phyloP scores from a whole-genome alignment of 2,888 invertebrate genomes.

The Eupeodes luniger region DNA sequence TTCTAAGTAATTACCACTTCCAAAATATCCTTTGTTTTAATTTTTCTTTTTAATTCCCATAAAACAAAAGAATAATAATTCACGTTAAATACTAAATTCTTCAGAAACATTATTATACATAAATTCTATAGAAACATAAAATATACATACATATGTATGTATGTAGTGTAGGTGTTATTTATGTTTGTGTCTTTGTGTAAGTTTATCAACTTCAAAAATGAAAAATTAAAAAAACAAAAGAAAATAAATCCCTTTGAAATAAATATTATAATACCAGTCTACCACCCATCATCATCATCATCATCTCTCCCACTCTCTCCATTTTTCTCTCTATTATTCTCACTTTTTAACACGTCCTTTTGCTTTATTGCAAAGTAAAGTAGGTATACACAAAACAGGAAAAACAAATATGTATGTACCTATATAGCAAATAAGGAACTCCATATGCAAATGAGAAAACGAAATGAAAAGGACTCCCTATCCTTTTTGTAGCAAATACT shows the following conservation, averaged over 20 bases:
- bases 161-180: neutral
- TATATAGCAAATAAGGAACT: slow-evolving; percentile 17
- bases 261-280: slow-evolving; percentile 32
- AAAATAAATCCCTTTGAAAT: slow-evolving; percentile 29
- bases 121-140: slow-evolving; percentile 13
- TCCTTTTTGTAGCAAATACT: slow-evolving; percentile 7
- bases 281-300: slow-evolving; percentile 21
- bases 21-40: neutral
- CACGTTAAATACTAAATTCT: slow-evolving; percentile 23
- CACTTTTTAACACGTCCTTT: slow-evolving; percentile 44
- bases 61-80: slow-evolving; percentile 15
- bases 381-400: neutral
- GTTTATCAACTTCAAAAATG: slow-evolving; percentile 8
- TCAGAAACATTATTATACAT: neutral
- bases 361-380: neutral
- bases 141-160: no score
- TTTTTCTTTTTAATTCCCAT: neutral
- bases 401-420: slow-evolving; percentile 6
- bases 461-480: slow-evolving; percentile 49
- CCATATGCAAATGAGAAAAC: slow-evolving; percentile 46
- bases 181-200: no score
- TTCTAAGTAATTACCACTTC: no score
- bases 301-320: neutral
- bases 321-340: slow-evolving; percentile 30
- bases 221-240: neutral